Evolutionary conservation across 2,888 invertebrate genomes (phyloP).

Genomic region (Beris chalybata): DNA sequence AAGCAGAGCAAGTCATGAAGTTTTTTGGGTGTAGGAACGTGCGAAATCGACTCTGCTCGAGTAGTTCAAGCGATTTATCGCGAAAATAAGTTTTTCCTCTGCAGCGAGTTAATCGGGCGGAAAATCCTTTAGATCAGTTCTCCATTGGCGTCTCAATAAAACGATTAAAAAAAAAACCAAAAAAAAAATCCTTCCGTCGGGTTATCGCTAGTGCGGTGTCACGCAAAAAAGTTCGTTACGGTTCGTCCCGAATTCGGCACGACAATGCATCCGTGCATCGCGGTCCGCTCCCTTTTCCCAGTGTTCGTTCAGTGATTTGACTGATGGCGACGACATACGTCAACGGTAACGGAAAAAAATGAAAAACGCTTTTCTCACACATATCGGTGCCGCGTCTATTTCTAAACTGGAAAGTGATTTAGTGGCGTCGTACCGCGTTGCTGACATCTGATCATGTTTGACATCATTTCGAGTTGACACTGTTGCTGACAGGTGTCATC

Average conservation of each 20-base stretch:
- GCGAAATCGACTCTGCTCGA: no score
- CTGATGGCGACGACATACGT: constrained; percentile 8
- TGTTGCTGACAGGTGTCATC: constrained; percentile 35
- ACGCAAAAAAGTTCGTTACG: background rate
- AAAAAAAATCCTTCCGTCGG: background rate
- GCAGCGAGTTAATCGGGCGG: no score
- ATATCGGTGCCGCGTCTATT: constrained; percentile 9
- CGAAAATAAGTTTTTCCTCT: no score
- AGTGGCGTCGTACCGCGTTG: constrained; percentile 12
- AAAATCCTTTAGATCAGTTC: no score
- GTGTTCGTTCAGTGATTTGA: constrained; percentile 21
- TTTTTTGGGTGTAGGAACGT: constrained; percentile 26
- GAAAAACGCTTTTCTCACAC: no score
- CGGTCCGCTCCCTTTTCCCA: background rate
- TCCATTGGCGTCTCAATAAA: no score
- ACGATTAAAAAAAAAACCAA: no score
- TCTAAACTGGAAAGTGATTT: constrained; percentile 28
- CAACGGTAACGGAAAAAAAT: constrained; percentile 4
- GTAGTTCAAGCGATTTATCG: no score
- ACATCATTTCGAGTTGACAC: constrained; percentile 35
- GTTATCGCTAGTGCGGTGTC: background rate
- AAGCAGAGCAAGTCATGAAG: constrained; percentile 32
- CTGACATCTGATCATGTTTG: constrained; percentile 37
- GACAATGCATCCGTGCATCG: constrained; percentile 2
- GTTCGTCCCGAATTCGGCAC: no score